These are phyloP conservation scores for Drosophila heteroneura DNA, from an alignment of 2,888 invertebrate genomes.

Conservation along the genomic window DNA sequence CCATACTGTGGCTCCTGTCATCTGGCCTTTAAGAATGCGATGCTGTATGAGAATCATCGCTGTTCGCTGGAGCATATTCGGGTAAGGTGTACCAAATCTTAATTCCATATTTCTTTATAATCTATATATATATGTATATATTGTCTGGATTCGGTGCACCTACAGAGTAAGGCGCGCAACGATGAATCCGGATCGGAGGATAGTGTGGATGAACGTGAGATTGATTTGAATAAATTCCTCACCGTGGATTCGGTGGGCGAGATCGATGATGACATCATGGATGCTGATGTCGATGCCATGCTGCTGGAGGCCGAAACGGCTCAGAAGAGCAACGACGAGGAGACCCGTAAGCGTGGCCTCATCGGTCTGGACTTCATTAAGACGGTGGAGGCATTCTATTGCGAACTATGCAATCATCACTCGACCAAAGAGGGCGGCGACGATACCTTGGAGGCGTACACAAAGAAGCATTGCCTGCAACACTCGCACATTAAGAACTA, in stretches of 20 bases:
- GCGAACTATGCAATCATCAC: constrained; percentile 92
- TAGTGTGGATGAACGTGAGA: constrained; percentile 90
- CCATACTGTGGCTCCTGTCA: constrained; percentile 93
- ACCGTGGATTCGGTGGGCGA: constrained; percentile 95
- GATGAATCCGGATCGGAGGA: constrained; percentile 87
- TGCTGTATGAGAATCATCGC: constrained; percentile 94
- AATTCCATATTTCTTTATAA: background rate
- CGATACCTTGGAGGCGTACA: constrained; percentile 87
- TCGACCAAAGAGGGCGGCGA: constrained; percentile 87
- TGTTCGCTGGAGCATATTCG: constrained; percentile 93
- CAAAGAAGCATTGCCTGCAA: constrained; percentile 91
- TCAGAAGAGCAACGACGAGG: constrained; percentile 87
- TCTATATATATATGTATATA: constrained; percentile 2
- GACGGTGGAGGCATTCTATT: constrained; percentile 92
- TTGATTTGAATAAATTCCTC: constrained; percentile 93
- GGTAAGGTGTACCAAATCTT: constrained; percentile 85
- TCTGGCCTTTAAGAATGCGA: constrained; percentile 92
- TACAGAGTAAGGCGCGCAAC: constrained; percentile 87
- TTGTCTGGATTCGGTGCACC: background rate
- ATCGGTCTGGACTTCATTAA: constrained; percentile 92
- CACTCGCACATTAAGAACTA: constrained; percentile 92
- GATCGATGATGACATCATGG: constrained; percentile 87
- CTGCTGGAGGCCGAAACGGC: constrained; percentile 86
- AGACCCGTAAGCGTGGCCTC: constrained; percentile 88
- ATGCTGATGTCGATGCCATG: constrained; percentile 86